Evolutionary conservation across 2,113 vertebrate genomes (phyloP).

Genomic region (Paradisaea rubra): DNA sequence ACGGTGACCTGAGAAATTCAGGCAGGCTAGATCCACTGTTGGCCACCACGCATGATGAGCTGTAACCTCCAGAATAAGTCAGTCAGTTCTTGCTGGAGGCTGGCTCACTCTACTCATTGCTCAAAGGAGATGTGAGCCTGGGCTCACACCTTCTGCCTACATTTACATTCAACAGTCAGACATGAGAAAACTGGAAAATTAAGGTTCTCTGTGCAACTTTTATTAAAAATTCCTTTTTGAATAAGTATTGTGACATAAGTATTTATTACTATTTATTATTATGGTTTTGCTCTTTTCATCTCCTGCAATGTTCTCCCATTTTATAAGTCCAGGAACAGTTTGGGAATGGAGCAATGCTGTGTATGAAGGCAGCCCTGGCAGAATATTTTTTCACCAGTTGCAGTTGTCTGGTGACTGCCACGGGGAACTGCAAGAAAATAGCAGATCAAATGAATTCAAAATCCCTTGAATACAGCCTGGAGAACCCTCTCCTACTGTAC

Average conservation of each 20-base stretch:
- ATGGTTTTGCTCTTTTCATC: not conserved
- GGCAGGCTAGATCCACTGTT: not conserved
- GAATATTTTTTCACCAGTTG: not conserved
- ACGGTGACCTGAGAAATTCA: not conserved
- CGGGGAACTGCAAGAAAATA: not conserved
- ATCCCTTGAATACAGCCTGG: not conserved
- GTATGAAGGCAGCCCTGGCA: accelerated
- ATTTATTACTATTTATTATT: not conserved
- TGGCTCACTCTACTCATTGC: not conserved
- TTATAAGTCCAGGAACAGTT: not conserved
- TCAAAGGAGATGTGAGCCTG: not conserved
- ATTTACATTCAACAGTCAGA: not conserved
- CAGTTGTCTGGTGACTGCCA: not conserved
- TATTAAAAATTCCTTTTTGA: not conserved
- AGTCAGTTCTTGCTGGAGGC: not conserved
- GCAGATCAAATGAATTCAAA: not conserved
- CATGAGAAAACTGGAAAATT: not conserved
- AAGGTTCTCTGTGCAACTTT: not conserved
- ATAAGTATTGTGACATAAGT: not conserved
- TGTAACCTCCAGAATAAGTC: not conserved
- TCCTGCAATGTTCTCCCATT: not conserved
- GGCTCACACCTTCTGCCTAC: not conserved
- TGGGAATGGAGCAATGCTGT: not conserved
- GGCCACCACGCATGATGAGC: not conserved
- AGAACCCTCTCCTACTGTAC: not conserved